phyloP scores from a whole-genome alignment of 1,140 invertebrate species.

The Macrobrachium nipponense region DNA sequence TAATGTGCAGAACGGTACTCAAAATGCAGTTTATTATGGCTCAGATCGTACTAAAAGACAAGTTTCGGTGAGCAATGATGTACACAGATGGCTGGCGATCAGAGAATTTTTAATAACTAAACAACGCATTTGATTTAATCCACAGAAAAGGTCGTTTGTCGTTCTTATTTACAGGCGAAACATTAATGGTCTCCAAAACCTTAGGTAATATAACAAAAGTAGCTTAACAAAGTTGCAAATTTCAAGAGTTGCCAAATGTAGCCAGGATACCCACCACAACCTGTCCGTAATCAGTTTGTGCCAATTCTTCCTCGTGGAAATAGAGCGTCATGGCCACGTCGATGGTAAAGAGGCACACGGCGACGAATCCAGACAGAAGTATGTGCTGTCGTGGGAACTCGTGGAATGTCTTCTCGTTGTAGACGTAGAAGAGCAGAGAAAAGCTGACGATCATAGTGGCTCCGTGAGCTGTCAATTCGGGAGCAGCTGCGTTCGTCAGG shows the following conservation, averaged over 20 bases:
- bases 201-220: too few relatives aligned
- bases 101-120: background rate
- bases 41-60: too few relatives aligned
- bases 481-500: constrained; percentile 30
- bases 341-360: constrained; percentile 64
- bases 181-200: too few relatives aligned
- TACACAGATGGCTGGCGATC: background rate
- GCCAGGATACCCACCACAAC: constrained; percentile 54
- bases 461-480: constrained; percentile 64
- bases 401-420: constrained; percentile 66
- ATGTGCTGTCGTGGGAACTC: constrained; percentile 67
- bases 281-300: background rate
- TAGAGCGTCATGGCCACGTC: constrained; percentile 66
- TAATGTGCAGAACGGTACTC: too few relatives aligned
- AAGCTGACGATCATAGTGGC: constrained; percentile 55
- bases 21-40: too few relatives aligned
- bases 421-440: constrained; percentile 63
- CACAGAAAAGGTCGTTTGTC: too few relatives aligned
- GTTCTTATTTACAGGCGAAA: too few relatives aligned
- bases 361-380: constrained; percentile 64
- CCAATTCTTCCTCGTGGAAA: constrained; percentile 47
- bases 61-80: too few relatives aligned
- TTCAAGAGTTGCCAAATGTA: constrained; percentile 71
- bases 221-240: background rate
- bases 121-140: too few relatives aligned